phyloP scores from a whole-genome alignment of 1,140 invertebrate species.

The Trichonephila clavipes region DNA sequence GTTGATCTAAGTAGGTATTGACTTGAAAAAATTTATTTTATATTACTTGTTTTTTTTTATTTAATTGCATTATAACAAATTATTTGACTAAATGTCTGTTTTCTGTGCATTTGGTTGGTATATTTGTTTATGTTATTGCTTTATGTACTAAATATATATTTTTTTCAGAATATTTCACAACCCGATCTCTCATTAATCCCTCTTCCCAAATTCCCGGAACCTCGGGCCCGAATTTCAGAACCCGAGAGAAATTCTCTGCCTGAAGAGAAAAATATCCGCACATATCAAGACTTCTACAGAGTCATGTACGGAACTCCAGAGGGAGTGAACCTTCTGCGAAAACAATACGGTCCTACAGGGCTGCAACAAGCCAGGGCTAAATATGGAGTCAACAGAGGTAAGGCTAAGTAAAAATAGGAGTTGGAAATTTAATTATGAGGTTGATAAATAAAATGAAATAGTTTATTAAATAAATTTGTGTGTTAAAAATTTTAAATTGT shows the following conservation, averaged over 20 bases:
- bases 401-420: no score
- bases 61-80: no score
- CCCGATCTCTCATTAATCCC: neutral
- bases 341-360: slow-evolving; percentile 62
- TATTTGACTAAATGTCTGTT: no score
- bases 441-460: no score
- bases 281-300: slow-evolving; percentile 42
- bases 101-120: neutral
- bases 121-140: no score
- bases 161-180: neutral
- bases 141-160: no score
- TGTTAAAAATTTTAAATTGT: no score
- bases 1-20: no score
- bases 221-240: neutral
- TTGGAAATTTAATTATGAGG: no score
- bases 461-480: no score
- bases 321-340: slow-evolving; percentile 46
- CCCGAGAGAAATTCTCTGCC: neutral
- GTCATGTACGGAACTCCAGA: slow-evolving; percentile 65
- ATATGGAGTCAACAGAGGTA: slow-evolving; percentile 52
- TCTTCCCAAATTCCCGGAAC: neutral
- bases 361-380: slow-evolving; percentile 54
- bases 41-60: no score
- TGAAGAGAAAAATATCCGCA: slow-evolving; percentile 1
- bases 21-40: no score